Base-by-base conservation (phyloP, 1,140 invertebrate species). In the Drosophila lacteicornis region DNA sequence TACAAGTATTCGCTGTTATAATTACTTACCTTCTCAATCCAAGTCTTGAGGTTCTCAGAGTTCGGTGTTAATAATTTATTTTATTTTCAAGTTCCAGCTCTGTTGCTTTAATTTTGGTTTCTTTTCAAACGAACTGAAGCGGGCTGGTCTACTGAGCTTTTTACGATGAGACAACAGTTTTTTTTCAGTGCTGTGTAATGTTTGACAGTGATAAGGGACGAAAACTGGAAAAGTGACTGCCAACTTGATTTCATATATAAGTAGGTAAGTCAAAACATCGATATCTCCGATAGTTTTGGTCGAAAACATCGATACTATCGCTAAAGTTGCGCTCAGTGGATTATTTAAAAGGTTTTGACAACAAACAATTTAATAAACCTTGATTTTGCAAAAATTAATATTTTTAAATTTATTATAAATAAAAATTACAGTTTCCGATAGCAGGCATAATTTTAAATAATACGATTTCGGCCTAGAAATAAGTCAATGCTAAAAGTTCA, bases 151-250 rank as follows among this genome's bases (percentile, higher is more conserved):
- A 15, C 63, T 60, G 56, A 67, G 56, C 63, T 60, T 38, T 56
- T 59, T 22, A 9, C 6, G 33, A 70, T 70, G 67, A 68, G 25
- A 70, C 62, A 45, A 67, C 62, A 70, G 38, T 46, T 68, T 67
- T 66, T 11, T 15, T 1, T 2, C 22, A 55, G 40, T 46, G 62
- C 36, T 66, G 27, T 11, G n/a, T 19, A 63, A n/a, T 25, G 17
- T 56, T 45, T 36, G 61, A 45, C 27, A 65, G 33, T 8, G 27
- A 22, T 15, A 40, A 36, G n/a, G 67, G 61, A 22, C 30, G 30
- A 40, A 43, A 15, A 17, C 19, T 45, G 6, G 11, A 3, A 40
- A 53, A 19, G 25, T 17, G 15, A 46, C 47, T 55, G 61, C 49
- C 61, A 45, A 45, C 22, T 51, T 25, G 19, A 13, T 27, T 65